Percentiles rank a stretch among this genome's conserved stretches.
Evolutionary conservation across 2,113 vertebrate species (phyloP).

Genomic region (Oncorhynchus nerka): DNA sequence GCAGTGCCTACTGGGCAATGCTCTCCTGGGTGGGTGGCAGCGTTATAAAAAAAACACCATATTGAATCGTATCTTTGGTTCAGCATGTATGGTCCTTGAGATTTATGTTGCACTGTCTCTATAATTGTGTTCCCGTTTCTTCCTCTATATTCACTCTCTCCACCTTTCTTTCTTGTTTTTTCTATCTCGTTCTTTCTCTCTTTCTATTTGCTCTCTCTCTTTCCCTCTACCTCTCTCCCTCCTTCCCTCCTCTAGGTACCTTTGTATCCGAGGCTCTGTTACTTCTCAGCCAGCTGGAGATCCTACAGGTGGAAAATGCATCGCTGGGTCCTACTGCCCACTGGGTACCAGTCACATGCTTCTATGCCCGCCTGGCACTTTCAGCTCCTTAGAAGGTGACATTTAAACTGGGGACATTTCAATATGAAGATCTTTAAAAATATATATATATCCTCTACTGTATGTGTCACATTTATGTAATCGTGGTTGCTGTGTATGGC

Average conservation of each 20-base stretch:
- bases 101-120: background rate
- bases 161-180: background rate
- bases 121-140: background rate
- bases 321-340: constrained; percentile 79
- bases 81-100: constrained; percentile 5
- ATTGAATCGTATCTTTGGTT: constrained; percentile 33
- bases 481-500: background rate
- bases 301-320: constrained; percentile 72
- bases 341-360: constrained; percentile 73
- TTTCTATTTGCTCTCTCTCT: constrained; percentile 10
- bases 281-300: constrained; percentile 66
- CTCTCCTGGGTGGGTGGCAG: constrained; percentile 73
- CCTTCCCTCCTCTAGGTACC: constrained; percentile 55
- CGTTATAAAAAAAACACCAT: background rate
- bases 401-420: background rate
- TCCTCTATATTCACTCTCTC: background rate
- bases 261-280: constrained; percentile 69
- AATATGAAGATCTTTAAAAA: background rate
- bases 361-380: constrained; percentile 79
- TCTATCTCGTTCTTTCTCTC: background rate
- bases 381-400: constrained; percentile 71
- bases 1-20: constrained; percentile 68
- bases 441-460: too few species aligned
- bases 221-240: constrained; percentile 9
- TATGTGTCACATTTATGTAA: background rate